phyloP scores from a whole-genome alignment of 2,797 vertebrate genomes.

The Crossoptilon crossoptilon region DNA sequence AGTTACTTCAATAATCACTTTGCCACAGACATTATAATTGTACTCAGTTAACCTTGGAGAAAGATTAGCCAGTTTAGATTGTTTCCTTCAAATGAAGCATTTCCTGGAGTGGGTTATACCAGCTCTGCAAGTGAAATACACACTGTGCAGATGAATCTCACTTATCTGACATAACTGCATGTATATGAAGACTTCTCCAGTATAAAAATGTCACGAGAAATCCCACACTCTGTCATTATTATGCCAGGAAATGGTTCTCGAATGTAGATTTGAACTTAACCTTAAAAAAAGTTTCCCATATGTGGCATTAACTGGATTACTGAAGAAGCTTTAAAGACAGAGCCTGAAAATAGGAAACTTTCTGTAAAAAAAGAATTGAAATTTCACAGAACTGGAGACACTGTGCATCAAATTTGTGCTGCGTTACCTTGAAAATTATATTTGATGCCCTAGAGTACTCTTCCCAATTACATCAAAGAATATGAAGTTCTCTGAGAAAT shows the following conservation, averaged over 20 bases:
- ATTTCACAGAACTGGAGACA: not conserved
- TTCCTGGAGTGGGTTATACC: not conserved
- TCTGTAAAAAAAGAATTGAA: not conserved
- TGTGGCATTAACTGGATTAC: not conserved
- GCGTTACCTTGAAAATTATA: not conserved
- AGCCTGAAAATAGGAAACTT: constrained; percentile 20
- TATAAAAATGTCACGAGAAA: constrained; percentile 29
- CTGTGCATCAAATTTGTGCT: not conserved
- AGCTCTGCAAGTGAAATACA: not conserved
- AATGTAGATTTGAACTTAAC: not conserved
- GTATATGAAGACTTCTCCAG: not conserved
- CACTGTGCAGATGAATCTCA: not conserved
- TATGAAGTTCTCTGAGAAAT: not conserved
- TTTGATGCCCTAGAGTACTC: not conserved
- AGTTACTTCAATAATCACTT: not conserved
- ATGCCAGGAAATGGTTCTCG: not conserved
- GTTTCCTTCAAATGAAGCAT: not conserved
- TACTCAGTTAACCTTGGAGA: not conserved
- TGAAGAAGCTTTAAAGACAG: constrained; percentile 28
- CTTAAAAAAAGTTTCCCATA: constrained; percentile 23
- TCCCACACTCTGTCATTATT: constrained; percentile 23
- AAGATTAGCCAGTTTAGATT: not conserved
- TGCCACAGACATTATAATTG: not conserved
- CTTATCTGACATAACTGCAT: not conserved
- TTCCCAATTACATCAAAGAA: constrained; percentile 17